Percentiles rank a stretch among this genome's conserved stretches.
These are phyloP conservation scores for Eubucco bourcierii DNA, from an alignment of 2,113 vertebrate species.

Conservation along the genomic window DNA sequence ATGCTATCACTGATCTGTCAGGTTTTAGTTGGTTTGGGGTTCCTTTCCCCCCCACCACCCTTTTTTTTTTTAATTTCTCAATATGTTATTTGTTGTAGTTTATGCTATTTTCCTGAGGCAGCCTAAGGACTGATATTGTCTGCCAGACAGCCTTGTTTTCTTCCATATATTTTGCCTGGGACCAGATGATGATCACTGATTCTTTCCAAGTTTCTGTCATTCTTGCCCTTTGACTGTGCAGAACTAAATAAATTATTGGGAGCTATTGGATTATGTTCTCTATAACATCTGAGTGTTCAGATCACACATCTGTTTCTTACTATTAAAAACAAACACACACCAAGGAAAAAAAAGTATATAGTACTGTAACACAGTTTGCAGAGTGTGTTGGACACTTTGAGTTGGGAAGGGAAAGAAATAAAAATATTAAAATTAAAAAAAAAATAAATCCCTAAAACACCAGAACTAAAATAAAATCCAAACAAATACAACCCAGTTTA, in stretches of 20 bases:
- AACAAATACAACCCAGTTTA: not conserved
- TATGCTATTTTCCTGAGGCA: not conserved
- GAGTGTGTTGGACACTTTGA: not conserved
- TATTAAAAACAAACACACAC: too few relatives aligned
- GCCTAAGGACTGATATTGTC: not conserved
- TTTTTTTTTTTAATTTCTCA: not conserved
- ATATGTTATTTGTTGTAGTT: not conserved
- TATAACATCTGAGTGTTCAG: not conserved
- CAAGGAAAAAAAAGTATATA: not conserved
- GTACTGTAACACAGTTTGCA: not conserved
- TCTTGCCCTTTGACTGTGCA: not conserved
- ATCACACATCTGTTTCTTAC: not conserved
- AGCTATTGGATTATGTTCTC: not conserved
- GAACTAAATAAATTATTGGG: conserved; percentile 21
- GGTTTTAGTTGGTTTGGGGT: too few relatives aligned
- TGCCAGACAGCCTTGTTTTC: not conserved
- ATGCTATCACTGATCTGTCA: not conserved
- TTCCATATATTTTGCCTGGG: not conserved
- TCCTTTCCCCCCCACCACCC: too few relatives aligned
- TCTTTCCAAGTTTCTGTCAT: conserved; percentile 3
- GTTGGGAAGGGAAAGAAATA: not conserved
- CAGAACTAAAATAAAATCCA: not conserved
- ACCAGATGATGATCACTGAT: not conserved
- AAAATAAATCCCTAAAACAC: not conserved
- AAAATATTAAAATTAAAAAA: not conserved